Evolutionary conservation across 2,797 vertebrate species (phyloP), one percentile per base, ranked within the genome.

Genomic region (Tenualosa ilisha): DNA sequence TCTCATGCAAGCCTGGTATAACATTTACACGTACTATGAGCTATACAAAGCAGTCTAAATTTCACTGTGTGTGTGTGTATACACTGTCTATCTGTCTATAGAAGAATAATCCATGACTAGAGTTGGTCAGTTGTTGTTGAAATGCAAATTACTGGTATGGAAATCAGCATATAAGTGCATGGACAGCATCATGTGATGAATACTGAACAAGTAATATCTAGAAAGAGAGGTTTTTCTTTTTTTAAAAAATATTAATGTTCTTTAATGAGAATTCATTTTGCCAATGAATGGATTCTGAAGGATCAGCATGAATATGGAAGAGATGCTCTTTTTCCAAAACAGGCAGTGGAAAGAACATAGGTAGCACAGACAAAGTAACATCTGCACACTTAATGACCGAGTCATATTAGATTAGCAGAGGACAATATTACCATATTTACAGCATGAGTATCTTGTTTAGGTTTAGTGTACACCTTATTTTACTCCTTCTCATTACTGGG

Each of bases 311-410:
- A 79, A 79, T 79, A 79, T 79, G 72, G 72, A 79, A 79, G 11
- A 46, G 72, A 72, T 2, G 13, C 26, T 17, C 17, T 43, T 22
- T 72, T 72, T 37, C 2, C 9, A 0, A 11, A 3, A 43, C 31
- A 75, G 68, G 68, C 13, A 68, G 40, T 22, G 1, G 37, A 79
- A 8, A 75, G 68, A 79, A 20, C 20, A 46, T 63, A 63, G 24
- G 59, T 11, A 63, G 59, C 22, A 37, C 12, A 20, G 72, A 79
- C 72, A 79, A 79, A 79, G 72, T 79, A 79, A 43, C 72, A 79
- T 79, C 40, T 79, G 72, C 72, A 46, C 72, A 79, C 37, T 46
- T 79, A 20, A 79, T 79, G 72, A 17, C 5, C 7, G 72, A 79
- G 72, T 79, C 72, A 22, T 56, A 56, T 56, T 56, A 56, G 17